phyloP scores from a whole-genome alignment of 2,113 vertebrate genomes.

The Nymphicus hollandicus region DNA sequence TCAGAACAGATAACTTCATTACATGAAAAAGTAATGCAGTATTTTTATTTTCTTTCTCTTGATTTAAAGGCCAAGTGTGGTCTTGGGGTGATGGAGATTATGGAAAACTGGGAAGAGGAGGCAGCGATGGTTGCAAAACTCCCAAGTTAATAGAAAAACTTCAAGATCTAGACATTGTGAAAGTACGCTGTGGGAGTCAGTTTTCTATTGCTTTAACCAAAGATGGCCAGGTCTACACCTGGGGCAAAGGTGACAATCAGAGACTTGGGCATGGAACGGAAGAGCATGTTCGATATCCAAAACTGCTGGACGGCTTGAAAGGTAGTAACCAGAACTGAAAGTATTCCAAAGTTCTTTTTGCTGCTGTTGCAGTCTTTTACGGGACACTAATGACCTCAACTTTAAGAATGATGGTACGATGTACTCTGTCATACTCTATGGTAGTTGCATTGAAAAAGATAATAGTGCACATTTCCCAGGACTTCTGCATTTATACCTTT shows the following conservation, averaged over 20 bases:
- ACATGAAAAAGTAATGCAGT: not conserved
- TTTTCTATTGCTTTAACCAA: slow-evolving; percentile 95
- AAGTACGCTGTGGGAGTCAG: slow-evolving; percentile 95
- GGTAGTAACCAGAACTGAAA: slow-evolving; percentile 68
- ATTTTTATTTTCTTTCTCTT: not conserved
- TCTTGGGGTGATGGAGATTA: slow-evolving; percentile 99
- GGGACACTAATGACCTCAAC: fast-evolving
- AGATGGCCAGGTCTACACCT: slow-evolving; percentile 95
- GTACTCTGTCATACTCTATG: not conserved
- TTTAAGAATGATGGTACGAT: not conserved
- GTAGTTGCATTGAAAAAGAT: not conserved
- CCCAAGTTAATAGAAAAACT: slow-evolving; percentile 96
- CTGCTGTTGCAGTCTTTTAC: not conserved
- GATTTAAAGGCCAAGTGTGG: slow-evolving; percentile 91
- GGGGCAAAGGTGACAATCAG: slow-evolving; percentile 98
- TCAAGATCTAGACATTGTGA: slow-evolving; percentile 91
- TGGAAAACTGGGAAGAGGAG: slow-evolving; percentile 93
- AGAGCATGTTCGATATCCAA: slow-evolving; percentile 95
- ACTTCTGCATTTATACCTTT: not conserved
- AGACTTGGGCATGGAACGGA: slow-evolving; percentile 95
- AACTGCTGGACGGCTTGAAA: slow-evolving; percentile 90
- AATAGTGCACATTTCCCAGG: not conserved
- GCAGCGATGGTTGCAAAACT: slow-evolving; percentile 96
- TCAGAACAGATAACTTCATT: not conserved
- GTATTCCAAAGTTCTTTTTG: not conserved